Base-by-base conservation (phyloP, 2,797 vertebrate species). In the Meda fulgida region DNA sequence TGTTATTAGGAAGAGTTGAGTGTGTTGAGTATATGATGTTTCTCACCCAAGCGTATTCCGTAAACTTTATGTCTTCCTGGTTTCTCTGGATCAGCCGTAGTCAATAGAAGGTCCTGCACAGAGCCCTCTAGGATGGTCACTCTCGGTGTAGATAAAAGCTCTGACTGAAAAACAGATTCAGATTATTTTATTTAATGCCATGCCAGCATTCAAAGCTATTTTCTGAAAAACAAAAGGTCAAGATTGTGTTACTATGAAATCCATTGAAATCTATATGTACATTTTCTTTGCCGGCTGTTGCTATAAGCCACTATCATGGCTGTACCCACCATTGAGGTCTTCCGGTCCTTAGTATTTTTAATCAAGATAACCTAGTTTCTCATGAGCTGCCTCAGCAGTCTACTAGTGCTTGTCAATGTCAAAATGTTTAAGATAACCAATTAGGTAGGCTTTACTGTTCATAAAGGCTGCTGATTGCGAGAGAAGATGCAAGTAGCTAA, bases 41-140 rank as follows among this genome's bases (percentile, higher is more conserved):
- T 5, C 88, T 13, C 91, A 99, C 98, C 95, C 75, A 99, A 89
- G 29, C 94, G 40, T 66, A 99, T 96, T 71, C 98, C 98, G 0
- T 91, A 91, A 86, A 97, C 96, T 78, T 85, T 92, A 90, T 96
- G 96, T 7, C 91, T 94, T 82, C 97, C 97, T 0, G 96, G 88
- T 43, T 82, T 88, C 23, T 91, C 91, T 6, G 95, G 89, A 72
- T 97, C 94, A 16, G 96, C 92, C 26, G 96, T 93, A 36, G 92
- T 51, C 36, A 98, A 89, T 31, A 98, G 87, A 85, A 99, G 95
- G 90, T 99, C 96, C 89, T 99, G 97, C 80, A 98, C 98, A 16
- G 97, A 96, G 0, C 95, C 96, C 88, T 99, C 97, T 81, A 89
- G 85, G 86, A 99, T 94, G 0, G 94, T 96, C 91, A 99, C 93